Evolutionary conservation across 2,113 vertebrate species (phyloP).

Genomic region (Camelus dromedarius): DNA sequence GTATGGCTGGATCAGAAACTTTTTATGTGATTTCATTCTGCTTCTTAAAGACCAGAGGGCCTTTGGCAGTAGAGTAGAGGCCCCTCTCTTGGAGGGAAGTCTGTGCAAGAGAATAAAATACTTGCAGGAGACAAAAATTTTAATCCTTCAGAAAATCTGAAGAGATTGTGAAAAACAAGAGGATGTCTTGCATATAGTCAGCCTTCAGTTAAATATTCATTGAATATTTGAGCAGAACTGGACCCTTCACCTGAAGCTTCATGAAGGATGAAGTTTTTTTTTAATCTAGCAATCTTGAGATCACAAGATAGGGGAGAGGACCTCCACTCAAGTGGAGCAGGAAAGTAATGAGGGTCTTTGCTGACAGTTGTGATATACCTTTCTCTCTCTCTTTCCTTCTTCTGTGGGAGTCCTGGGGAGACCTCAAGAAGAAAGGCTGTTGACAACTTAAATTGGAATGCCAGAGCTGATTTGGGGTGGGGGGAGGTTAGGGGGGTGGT

Average conservation of each 20-base stretch:
- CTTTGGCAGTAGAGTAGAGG: background rate
- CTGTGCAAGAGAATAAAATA: constrained; percentile 24
- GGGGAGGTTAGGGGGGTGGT: too few species aligned
- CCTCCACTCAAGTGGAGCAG: background rate
- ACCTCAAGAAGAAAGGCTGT: constrained; percentile 34
- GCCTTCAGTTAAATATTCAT: constrained; percentile 60
- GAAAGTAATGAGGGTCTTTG: background rate
- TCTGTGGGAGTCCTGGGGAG: background rate
- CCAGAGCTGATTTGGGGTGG: background rate
- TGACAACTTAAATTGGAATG: constrained; percentile 12
- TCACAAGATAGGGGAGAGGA: constrained; percentile 30
- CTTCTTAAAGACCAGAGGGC: background rate
- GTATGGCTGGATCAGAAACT: background rate
- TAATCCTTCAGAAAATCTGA: constrained; percentile 32
- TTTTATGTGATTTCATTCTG: constrained; percentile 19
- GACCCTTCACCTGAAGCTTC: background rate
- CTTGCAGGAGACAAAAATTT: constrained; percentile 9
- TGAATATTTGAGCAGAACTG: constrained; percentile 46
- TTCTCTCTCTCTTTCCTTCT: background rate
- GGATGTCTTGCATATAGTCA: background rate
- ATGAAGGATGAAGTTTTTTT: constrained; percentile 33
- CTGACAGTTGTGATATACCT: background rate
- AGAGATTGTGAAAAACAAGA: constrained; percentile 28
- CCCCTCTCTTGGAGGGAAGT: background rate
- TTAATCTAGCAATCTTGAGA: constrained; percentile 54